Conservation (phyloP, 1,140 invertebrate genomes). For the Sminthurides bifidus region DNA sequence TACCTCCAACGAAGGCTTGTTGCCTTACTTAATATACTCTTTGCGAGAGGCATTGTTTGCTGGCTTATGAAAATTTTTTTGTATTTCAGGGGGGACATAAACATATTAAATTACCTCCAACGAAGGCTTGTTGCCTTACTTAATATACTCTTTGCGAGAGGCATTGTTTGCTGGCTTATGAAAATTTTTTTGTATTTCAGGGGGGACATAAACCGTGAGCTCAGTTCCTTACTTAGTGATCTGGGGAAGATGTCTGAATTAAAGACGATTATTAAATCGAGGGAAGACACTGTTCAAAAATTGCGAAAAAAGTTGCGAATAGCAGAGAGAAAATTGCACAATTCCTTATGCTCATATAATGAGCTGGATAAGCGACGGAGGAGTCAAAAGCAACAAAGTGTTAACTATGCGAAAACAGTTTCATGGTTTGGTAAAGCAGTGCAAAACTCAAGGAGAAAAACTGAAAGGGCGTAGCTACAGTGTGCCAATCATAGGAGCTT, state of each 20-base stretch:
- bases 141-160: too few relatives aligned
- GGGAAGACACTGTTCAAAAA: background rate
- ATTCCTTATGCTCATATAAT: too few relatives aligned
- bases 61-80: too few relatives aligned
- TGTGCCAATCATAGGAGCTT: background rate
- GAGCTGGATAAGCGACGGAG: too few relatives aligned
- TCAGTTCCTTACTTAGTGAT: background rate
- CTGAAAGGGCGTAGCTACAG: background rate
- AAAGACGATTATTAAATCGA: background rate
- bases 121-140: too few relatives aligned
- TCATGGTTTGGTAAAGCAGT: background rate
- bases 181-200: background rate
- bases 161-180: too few relatives aligned
- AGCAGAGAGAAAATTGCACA: too few relatives aligned
- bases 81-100: background rate
- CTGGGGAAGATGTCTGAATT: slow-evolving; percentile 4
- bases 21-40: too few relatives aligned
- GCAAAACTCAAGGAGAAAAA: background rate
- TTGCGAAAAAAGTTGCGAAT: background rate
- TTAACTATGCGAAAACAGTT: slow-evolving; percentile 1
- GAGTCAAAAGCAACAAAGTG: too few relatives aligned
- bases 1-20: too few relatives aligned
- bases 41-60: too few relatives aligned
- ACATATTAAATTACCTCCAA: too few relatives aligned
- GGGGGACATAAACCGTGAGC: background rate